phyloP scores from a whole-genome alignment of 2,113 vertebrate species.

The pig (Sus scrofa) region T2T-Sscrofa CM000819.6:132539001-132539500 shows the following conservation, averaged over 20 bases:
- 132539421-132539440: conserved; percentile 34
- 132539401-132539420: conserved; percentile 64
- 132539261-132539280: conserved; percentile 74
- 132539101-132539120: no score
- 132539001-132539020: no score
- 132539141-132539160: no score
- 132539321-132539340: conserved; percentile 58
- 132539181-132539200: conserved; percentile 81
- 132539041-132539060: no score
- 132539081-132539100: no score
- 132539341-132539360: conserved; percentile 69
- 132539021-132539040: no score
- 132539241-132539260: conserved; percentile 44
- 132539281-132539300: conserved; percentile 39
- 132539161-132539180: no score
- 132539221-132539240: conserved; percentile 81
- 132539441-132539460: conserved; percentile 1
- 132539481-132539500: background rate
- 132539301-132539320: conserved; percentile 55
- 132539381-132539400: conserved; percentile 58
- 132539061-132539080: no score
- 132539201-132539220: conserved; percentile 79
- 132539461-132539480: background rate
- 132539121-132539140: no score
- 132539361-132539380: conserved; percentile 56